Base-by-base conservation (phyloP, 2,113 vertebrate genomes). In the Rhabdomys dilectus region DNA sequence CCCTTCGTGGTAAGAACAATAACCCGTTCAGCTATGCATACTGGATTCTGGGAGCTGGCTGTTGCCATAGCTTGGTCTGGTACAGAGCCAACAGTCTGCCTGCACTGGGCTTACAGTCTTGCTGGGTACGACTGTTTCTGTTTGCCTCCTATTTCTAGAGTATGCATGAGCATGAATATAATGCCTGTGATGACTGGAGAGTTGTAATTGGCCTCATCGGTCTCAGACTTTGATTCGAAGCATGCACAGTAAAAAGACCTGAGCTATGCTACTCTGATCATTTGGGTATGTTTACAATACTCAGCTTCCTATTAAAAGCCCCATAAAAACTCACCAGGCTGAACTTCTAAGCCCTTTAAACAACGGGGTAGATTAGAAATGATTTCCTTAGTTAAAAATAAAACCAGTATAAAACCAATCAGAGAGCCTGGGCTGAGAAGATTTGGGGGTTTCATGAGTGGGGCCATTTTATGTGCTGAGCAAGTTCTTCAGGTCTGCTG, bases 361-460 rank as follows among this genome's bases (percentile, higher is more conserved):
- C 70, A 72, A 95, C 15, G 60, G 72, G 93, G 42, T n/a, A 96
- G 91, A 96, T 95, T 34, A 90, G 26, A 81, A 91, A 88, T 80
- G 48, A 75, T 96, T 96, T 91, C 58, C 87, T 96, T 96, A 91
- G 95, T 95, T 96, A 96, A 97, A 96, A 97, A 97, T 90, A 95
- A 95, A 96, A 66, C 62, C 15, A 53, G 84, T 75, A 26, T 16
- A 48, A 78, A 88, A 73, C 29, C 5, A 86, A 36, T 3, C 48
- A 91, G 84, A 90, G 64, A 81, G 88, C 75, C 58, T 24, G n/a
- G 95, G 81, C 45, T 89, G 87, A 56, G 73, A 53, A 87, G 56
- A 68, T n/a, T 42, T 56, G 12, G 39, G 66, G 66, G 64, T 31
- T 10, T 19, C 60, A 42, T 36, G 12, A 39, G n/a, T 26, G 45